These are phyloP conservation scores for Burhinus oedicnemus DNA, from an alignment of 2,113 vertebrate genomes.

Conservation along the genomic window DNA sequence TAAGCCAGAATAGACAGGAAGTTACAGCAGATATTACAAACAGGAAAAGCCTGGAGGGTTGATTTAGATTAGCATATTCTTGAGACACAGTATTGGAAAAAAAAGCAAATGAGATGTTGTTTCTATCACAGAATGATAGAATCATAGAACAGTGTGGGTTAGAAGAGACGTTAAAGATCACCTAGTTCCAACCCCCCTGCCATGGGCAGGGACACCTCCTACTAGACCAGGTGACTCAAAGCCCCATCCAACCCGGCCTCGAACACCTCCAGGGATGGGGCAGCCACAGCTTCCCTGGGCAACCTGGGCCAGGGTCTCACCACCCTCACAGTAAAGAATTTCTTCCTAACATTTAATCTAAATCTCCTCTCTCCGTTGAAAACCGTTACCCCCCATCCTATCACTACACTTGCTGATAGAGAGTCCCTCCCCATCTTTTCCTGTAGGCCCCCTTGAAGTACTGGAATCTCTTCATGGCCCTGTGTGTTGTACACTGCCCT, in stretches of 20 bases:
- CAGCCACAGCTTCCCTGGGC: background rate
- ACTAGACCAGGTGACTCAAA: background rate
- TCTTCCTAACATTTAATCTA: background rate
- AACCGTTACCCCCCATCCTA: background rate
- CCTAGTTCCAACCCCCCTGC: no score
- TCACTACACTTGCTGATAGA: no score
- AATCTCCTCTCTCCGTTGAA: no score
- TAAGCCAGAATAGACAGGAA: background rate
- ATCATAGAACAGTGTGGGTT: background rate
- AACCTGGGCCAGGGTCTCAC: background rate
- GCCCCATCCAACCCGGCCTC: background rate
- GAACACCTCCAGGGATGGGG: background rate
- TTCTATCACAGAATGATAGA: background rate
- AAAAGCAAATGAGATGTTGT: background rate
- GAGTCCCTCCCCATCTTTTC: no score
- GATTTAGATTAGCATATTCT: background rate
- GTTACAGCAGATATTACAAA: background rate
- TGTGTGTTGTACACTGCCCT: no score
- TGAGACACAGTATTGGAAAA: background rate
- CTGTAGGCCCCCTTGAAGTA: no score
- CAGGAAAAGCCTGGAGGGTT: background rate
- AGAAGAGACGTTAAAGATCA: background rate
- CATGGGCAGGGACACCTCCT: background rate
- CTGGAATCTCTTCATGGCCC: no score
- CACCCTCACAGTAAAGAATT: background rate